Conservation (phyloP, 2,888 invertebrate species). For the Apodemia mormo region DNA sequence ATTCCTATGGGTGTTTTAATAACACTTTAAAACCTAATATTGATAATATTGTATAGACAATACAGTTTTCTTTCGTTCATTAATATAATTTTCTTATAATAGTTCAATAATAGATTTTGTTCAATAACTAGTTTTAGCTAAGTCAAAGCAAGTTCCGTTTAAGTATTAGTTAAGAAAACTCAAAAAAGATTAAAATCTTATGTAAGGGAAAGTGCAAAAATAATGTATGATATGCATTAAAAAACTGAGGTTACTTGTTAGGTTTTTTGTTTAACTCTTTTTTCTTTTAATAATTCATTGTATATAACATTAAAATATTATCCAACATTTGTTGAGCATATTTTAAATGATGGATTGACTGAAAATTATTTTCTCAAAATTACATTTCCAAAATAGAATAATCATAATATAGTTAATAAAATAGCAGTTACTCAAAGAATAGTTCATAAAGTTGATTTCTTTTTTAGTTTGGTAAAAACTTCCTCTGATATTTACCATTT, state of each 20-base stretch:
- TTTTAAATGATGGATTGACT: too few relatives aligned
- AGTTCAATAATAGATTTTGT: not conserved
- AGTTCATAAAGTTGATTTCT: too few relatives aligned
- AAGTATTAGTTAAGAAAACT: slow-evolving; percentile 6
- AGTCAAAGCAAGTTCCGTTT: slow-evolving; percentile 3
- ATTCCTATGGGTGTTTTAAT: slow-evolving; percentile 10
- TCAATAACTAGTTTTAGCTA: not conserved
- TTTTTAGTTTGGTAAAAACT: too few relatives aligned
- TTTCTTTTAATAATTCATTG: too few relatives aligned
- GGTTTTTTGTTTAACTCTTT: not conserved
- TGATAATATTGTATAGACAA: slow-evolving; percentile 2
- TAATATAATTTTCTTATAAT: not conserved
- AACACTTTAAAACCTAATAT: not conserved
- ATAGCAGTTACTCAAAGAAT: too few relatives aligned
- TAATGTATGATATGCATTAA: slow-evolving; percentile 3
- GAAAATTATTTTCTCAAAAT: too few relatives aligned
- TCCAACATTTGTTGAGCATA: too few relatives aligned
- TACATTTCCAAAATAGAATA: too few relatives aligned
- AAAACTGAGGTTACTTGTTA: not conserved
- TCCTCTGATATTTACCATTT: too few relatives aligned
- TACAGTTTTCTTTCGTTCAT: not conserved
- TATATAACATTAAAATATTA: too few relatives aligned
- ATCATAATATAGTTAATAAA: too few relatives aligned
- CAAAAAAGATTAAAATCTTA: not conserved
- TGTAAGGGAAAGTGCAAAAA: slow-evolving; percentile 9